Evolutionary conservation across 2,797 vertebrate species (phyloP), one percentile per base, ranked within the genome.

Genomic region (Microhierax caerulescens): DNA sequence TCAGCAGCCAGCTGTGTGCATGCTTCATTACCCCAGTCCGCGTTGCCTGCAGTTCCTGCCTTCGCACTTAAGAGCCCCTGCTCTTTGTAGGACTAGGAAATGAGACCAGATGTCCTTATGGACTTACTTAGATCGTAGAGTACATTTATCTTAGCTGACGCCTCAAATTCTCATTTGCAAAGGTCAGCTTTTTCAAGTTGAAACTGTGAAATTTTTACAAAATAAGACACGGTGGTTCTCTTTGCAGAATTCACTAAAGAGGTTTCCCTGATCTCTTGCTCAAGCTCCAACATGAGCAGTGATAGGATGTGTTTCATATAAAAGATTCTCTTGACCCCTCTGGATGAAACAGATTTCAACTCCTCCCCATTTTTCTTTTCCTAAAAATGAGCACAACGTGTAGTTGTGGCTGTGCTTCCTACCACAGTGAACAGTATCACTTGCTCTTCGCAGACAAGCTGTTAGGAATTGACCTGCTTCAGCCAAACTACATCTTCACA

Each of bases 11-110:
- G 25, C 36, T 56, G 18, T 4, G 0, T 21, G 16, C 0, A 0
- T 13, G 0, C 18, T 77, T 13, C 4, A 0, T 34, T 45, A 36
- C 10, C 30, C 24, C 48, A 47, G 20, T 25, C 22, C 39, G 9
- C 0, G 0, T 13, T 32, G 11, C 23, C 8, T 30, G 1, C 2
- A 1, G 19, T 30, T 78, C 28, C 39, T 37, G 11, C 24, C 30
- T 82, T 36, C 50, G 8, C 6, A 2, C 27, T 32, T 56, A 7
- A 8, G 1, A 12, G 23, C 23, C 8, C 2, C 9, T 32, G 8
- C 20, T 45, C 15, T 32, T 50, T 22, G 8, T 2, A 37, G 10
- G 21, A 47, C n/a, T 41, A 8, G 41, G 39, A 60, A 86, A 77
- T 11, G 2, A 74, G 51, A 57, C 13, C 51, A 77, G 24, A 21